These are phyloP conservation scores for Oscheius sp. DNA, from an alignment of 2,888 invertebrate species.

Conservation along the genomic window DNA sequence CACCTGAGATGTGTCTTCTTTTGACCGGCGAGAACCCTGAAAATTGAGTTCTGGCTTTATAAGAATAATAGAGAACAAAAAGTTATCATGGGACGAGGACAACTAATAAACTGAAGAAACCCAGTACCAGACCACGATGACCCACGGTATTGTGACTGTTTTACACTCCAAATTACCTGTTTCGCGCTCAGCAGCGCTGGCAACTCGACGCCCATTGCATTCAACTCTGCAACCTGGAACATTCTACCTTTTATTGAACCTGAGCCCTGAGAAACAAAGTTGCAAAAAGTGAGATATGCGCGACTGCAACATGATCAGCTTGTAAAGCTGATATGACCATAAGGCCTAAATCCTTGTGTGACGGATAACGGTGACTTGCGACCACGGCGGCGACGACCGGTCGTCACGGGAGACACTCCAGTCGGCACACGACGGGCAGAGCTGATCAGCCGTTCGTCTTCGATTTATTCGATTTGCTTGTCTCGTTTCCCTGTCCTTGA, in stretches of 20 bases:
- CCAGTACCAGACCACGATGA: not conserved
- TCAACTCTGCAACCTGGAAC: conserved; percentile 35
- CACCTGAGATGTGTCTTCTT: conserved; percentile 28
- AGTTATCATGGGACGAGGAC: not conserved
- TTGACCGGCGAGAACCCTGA: conserved; percentile 11
- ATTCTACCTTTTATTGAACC: not conserved
- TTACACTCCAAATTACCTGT: conserved; percentile 34
- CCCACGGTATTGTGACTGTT: conserved; percentile 20
- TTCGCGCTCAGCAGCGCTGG: conserved; percentile 28
- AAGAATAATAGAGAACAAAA: conserved; percentile 1
- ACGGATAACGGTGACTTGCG: conserved; percentile 15
- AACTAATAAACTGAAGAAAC: conserved; percentile 12
- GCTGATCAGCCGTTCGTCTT: conserved; percentile 34
- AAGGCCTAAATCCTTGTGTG: conserved; percentile 22
- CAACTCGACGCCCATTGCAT: conserved; percentile 37
- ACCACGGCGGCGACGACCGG: conserved; percentile 29
- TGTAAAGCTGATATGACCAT: conserved; percentile 17
- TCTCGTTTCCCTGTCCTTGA: conserved; percentile 8
- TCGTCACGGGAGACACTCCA: conserved; percentile 35
- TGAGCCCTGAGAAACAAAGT: not conserved
- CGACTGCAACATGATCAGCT: conserved; percentile 5
- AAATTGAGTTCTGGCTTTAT: not conserved
- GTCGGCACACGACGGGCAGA: conserved; percentile 23
- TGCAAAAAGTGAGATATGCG: conserved; percentile 5
- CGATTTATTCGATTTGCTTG: conserved; percentile 17